Base-by-base conservation (phyloP, 2,888 invertebrate species). In the Teleiodes luculella region DNA sequence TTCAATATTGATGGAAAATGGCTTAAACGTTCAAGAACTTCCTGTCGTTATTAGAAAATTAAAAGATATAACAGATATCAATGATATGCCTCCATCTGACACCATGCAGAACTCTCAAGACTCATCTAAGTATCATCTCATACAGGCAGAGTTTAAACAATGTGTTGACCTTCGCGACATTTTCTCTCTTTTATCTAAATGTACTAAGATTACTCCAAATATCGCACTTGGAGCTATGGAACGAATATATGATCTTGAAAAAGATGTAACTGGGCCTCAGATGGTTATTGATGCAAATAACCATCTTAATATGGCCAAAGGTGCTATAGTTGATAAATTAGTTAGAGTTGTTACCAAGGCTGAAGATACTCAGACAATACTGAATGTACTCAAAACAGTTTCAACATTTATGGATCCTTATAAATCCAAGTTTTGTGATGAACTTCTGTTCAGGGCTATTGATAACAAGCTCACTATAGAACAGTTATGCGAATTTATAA, bases 1-100 rank as follows among this genome's bases (percentile, higher is more conserved):
- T 60, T 91, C 91, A 8, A 91, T 94, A 55, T 74, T 94, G 45
- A 80, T 93, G 52, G 94, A 95, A 79, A 93, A 93, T 71, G 94
- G 93, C 3, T 78, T 86, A n/a, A 89, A 91, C 53, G 93, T 94
- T 18, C 91, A 92, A 64, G 94, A 94, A 72, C 83, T 94, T 47
- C 94, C 94, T 1, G 81, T 93, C 11, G 90, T 94, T 51, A 91
- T 94, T 24, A 86, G 91, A 53, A 91, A 83, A 70, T 67, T 90
- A 31, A 86, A 78, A 65, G 80, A 90, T 61, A 64, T 91, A 31
- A 66, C 77, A 5, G 78, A 79, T 30, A 69, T 85, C 4, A 72
- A 77, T 3, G 67, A 74, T n/a, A 66, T 69, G 53, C 64, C 65
- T 28, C 3, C 24, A 11, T 18, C 28, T 11, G 73, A 72, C 52